Base-by-base conservation (phyloP, 1,140 invertebrate species). In the Drosophila parabipectinata region DNA sequence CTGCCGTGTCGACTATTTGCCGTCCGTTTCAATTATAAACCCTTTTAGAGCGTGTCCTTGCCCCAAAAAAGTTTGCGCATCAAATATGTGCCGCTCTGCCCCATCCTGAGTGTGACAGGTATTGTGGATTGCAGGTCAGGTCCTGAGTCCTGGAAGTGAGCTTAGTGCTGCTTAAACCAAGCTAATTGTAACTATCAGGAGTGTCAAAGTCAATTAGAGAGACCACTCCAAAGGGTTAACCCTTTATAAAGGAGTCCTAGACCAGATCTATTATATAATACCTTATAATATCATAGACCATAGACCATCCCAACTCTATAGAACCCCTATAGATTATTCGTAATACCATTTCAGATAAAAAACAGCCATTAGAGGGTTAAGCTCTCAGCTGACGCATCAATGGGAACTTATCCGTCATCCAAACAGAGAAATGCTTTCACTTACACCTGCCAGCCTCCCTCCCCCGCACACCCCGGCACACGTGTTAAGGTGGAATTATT, bases 361-460 rank as follows among this genome's bases (percentile, higher is more conserved):
- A n/a, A 10, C 10, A 37, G 8, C 6, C 41, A 7, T 14, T 44
- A 1, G 41, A 44, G 41, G 41, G 41, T 44, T 44, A 12, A 15
- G 14, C 14, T 14, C 14, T 21, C 2, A 3, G 51, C 32, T 10
- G 50, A 10, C 21, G 48, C 58, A 26, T 24, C 60, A 28, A 54
- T 34, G 72, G 39, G 24, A 77, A 77, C 57, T 77, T 77, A 88
- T 87, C 83, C 79, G 72, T 88, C 76, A 87, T 88, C 79, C 83
- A 87, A 87, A 87, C 83, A 87, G 83, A 79, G 79, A 87, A 87
- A 87, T 87, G 83, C 83, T 87, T 87, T 87, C 83, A 87, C 79
- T 59, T 66, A 18, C 41, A 37, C 14, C 41, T 44, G 15, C 47
- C 56, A 54, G 47, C n/a, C 39, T 8, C 15, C 45, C 62, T 14